Conservation (phyloP, 37 sponge, comb jelly and placozoan species). For the Mnemiopsis leidyi region DNA sequence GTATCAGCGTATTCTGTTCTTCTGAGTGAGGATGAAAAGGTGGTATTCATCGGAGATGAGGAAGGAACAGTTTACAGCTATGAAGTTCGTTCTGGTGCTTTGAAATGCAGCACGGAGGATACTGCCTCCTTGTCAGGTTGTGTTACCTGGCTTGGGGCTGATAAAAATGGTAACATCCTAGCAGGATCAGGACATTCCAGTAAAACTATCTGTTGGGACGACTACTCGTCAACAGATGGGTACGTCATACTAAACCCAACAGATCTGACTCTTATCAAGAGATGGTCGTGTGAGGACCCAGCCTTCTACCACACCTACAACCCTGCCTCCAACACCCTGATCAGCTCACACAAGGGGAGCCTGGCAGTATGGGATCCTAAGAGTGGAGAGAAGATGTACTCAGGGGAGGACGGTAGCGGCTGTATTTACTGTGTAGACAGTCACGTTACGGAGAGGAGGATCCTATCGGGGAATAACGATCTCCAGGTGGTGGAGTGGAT, state of each 20-base stretch:
- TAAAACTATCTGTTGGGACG: constrained; percentile 34
- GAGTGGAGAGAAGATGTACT: not conserved
- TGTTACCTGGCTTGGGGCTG: not conserved
- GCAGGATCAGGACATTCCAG: not conserved
- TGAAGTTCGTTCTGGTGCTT: constrained; percentile 17
- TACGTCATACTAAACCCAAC: not conserved
- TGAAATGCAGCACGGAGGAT: not conserved
- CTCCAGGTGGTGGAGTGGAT: not conserved
- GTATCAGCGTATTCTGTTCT: not conserved
- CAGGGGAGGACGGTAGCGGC: not conserved
- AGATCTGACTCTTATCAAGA: not conserved
- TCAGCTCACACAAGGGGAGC: constrained; percentile 20
- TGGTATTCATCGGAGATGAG: not conserved
- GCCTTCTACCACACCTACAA: constrained; percentile 40
- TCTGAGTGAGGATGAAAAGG: not conserved
- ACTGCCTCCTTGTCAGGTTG: not conserved
- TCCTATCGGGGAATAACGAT: constrained; percentile 19
- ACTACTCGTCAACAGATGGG: not conserved
- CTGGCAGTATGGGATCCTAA: not conserved
- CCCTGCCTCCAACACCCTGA: not conserved
- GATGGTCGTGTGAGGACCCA: constrained; percentile 27
- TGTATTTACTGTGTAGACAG: constrained; percentile 22
- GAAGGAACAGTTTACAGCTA: not conserved
- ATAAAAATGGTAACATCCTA: not conserved
- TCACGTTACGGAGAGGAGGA: not conserved